Percentiles rank a stretch among this genome's conserved stretches.
These are phyloP conservation scores for Polypedilum pembai DNA, from an alignment of 1,140 invertebrate genomes.

Conservation along the genomic window DNA sequence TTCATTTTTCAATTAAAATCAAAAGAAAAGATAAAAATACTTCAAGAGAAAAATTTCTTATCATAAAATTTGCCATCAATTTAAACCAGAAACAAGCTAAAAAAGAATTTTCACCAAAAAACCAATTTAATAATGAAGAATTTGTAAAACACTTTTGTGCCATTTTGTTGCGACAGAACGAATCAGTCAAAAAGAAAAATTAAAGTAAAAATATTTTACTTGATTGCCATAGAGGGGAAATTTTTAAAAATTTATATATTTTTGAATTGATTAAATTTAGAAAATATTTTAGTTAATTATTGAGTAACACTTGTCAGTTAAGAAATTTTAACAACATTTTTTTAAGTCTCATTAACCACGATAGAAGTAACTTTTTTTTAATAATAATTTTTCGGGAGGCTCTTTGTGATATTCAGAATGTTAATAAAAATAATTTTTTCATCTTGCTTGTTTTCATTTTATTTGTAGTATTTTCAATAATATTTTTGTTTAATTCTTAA, in stretches of 20 bases:
- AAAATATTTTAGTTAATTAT: background rate
- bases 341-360: background rate
- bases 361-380: background rate
- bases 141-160: background rate
- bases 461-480: no score
- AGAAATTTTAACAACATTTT: background rate
- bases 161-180: background rate
- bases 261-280: background rate
- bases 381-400: background rate
- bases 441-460: background rate
- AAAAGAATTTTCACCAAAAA: no score
- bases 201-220: background rate
- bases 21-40: no score
- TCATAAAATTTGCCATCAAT: no score
- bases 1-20: no score
- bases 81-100: no score
- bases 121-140: background rate
- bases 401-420: constrained; percentile 4
- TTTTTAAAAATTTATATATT: background rate
- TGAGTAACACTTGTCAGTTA: background rate
- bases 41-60: no score
- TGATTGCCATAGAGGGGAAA: background rate
- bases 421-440: background rate
- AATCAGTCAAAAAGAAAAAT: no score
- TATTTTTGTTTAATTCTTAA: no score